Percentiles rank a stretch among this genome's conserved stretches.
phyloP scores from a whole-genome alignment of 2,888 invertebrate genomes.

The Cetonia aurata region DNA sequence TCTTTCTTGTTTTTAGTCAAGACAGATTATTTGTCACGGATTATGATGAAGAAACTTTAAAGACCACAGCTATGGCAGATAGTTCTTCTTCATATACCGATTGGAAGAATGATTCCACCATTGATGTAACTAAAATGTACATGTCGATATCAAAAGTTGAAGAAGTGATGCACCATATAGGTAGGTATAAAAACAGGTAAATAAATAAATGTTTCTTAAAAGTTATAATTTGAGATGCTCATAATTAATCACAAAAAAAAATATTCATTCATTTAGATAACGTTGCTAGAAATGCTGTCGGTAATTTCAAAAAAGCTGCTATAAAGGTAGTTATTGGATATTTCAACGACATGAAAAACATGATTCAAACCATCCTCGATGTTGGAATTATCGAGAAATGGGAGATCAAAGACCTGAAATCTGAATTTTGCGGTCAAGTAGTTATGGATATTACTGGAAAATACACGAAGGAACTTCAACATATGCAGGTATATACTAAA shows the following conservation, averaged over 20 bases:
- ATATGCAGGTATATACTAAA: constrained; percentile 21
- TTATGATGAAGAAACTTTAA: constrained; percentile 14
- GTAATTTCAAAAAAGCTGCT: constrained; percentile 33
- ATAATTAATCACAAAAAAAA: too few relatives aligned
- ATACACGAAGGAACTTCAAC: constrained; percentile 18
- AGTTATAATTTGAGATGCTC: too few relatives aligned
- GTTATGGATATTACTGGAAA: constrained; percentile 22
- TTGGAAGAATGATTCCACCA: background rate
- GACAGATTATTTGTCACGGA: constrained; percentile 22
- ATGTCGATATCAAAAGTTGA: constrained; percentile 37
- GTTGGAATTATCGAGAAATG: constrained; percentile 31
- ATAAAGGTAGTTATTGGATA: constrained; percentile 37
- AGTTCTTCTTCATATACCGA: constrained; percentile 1
- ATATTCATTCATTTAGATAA: constrained; percentile 12
- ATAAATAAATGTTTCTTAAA: too few relatives aligned
- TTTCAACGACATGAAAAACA: constrained; percentile 37
- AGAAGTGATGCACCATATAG: constrained; percentile 29
- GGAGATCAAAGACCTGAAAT: constrained; percentile 26
- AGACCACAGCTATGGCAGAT: background rate
- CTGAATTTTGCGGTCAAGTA: constrained; percentile 40
- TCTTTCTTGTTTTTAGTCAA: constrained; percentile 4
- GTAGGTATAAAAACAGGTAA: constrained; percentile 16
- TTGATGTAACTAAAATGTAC: constrained; percentile 21
- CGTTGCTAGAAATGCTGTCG: constrained; percentile 31
- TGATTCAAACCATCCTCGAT: constrained; percentile 26